Evolutionary conservation across 2,888 invertebrate species (phyloP), one percentile per base, ranked within the genome.

Genomic region (Sipha maydis): DNA sequence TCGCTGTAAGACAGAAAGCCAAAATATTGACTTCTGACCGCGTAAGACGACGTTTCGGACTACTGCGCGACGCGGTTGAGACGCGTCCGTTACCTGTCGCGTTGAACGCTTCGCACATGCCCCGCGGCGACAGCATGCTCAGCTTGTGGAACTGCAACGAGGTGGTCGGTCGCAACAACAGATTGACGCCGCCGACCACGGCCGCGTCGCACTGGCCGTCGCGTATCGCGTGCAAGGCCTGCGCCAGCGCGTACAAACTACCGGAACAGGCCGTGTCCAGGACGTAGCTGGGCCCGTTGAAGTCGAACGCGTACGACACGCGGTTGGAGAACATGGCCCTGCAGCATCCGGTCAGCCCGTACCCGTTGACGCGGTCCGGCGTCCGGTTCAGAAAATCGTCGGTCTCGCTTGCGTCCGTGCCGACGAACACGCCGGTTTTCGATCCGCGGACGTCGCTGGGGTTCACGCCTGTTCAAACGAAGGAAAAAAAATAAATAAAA

Each of bases 191-290:
- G 78, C 96, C 98, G 25, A 99, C 98, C 89, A 99, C 93, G 31
- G 99, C 99, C 8, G 97, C 95, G 91, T 99, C 99, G 93, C 98
- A 98, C 91, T 96, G 96, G 28, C 98, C 98, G 73, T 94, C 93
- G 90, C 95, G 94, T 91, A 99, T 97, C 67, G 97, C 96, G 8
- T 93, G 92, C 88, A 95, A 93, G 3, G 97, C 97, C 92, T 97
- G 97, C 91, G 98, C 95, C 91, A 99, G 93, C n/a, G 98, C 99
- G 92, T 97, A 95, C 92, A 99, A 93, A 90, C 98, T 97, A 91
- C 98, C 98, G 0, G 99, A 99, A 92, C 99, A 99, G 19, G 99
- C 99, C 2, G 99, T 99, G 93, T 99, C 99, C 79, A 99, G 93
- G 56, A 98, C 96, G 92, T 96, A 98, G 92, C 98, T 98, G 19